A percentile compares a stretch with the other conserved stretches of the same genome.
Evolutionary conservation across 2,888 invertebrate genomes (phyloP).

Genomic region (Melanostoma scalare): DNA sequence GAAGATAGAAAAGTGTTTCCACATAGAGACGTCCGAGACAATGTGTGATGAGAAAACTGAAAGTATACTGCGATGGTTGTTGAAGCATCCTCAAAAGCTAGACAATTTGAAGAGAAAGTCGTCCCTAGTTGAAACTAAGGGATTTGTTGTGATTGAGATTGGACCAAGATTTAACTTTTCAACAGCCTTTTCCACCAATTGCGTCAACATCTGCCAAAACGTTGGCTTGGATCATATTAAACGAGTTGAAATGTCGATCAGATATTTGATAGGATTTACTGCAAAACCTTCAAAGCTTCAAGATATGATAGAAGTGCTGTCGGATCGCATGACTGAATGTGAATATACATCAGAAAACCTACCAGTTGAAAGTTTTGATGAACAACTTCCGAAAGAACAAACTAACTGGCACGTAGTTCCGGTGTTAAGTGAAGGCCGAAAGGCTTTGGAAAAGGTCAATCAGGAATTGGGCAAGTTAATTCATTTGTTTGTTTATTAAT

Average conservation of each 20-base stretch:
- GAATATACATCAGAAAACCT: slow-evolving; percentile 87
- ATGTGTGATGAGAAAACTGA: slow-evolving; percentile 84
- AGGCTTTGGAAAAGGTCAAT: slow-evolving; percentile 92
- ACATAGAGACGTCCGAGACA: slow-evolving; percentile 85
- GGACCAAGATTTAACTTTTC: slow-evolving; percentile 97
- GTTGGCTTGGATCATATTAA: slow-evolving; percentile 89
- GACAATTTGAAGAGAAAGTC: slow-evolving; percentile 82
- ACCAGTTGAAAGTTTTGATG: slow-evolving; percentile 87
- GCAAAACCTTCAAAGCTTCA: slow-evolving; percentile 37
- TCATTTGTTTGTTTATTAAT: slow-evolving; percentile 1
- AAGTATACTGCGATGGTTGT: slow-evolving; percentile 89
- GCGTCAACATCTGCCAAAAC: slow-evolving; percentile 95
- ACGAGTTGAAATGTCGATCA: slow-evolving; percentile 91
- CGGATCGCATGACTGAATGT: slow-evolving; percentile 97
- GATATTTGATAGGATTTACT: slow-evolving; percentile 87
- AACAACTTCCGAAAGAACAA: slow-evolving; percentile 86
- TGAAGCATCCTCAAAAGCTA: slow-evolving; percentile 87
- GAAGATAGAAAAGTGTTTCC: slow-evolving; percentile 88
- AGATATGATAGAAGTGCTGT: slow-evolving; percentile 85
- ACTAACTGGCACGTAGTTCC: slow-evolving; percentile 93
- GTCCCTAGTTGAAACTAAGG: slow-evolving; percentile 78
- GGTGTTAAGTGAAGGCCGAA: slow-evolving; percentile 88
- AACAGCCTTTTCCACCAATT: slow-evolving; percentile 97
- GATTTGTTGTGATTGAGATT: slow-evolving; percentile 88
- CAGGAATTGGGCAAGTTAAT: slow-evolving; percentile 85